Evolutionary conservation across 2,888 invertebrate species (phyloP).

Genomic region (Acleris sparsana): DNA sequence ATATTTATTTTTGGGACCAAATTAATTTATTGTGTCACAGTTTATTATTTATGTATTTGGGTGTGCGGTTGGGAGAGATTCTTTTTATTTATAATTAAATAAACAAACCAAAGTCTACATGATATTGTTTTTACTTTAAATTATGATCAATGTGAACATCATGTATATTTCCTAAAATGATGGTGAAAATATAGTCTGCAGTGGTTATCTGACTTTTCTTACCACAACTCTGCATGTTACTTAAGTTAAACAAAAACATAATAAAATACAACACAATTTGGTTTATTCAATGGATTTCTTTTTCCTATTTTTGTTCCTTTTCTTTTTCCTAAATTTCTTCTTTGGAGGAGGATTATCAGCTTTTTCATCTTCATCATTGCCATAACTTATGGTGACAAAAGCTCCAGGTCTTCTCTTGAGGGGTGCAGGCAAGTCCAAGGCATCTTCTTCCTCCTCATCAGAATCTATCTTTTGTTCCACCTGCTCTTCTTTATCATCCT

Average conservation of each 20-base stretch:
- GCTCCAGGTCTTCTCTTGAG: conserved; percentile 68
- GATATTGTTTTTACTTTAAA: conserved; percentile 70
- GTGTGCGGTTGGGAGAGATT: conserved; percentile 77
- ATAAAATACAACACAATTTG: conserved; percentile 34
- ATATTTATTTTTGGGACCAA: conserved; percentile 83
- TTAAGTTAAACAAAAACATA: conserved; percentile 15
- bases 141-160: conserved; percentile 61
- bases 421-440: conserved; percentile 40
- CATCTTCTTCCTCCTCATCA: conserved; percentile 47
- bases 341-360: conserved; percentile 50
- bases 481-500: conserved; percentile 37
- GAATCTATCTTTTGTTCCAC: conserved; percentile 47
- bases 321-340: conserved; percentile 68
- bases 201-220: conserved; percentile 57
- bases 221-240: conserved; percentile 9
- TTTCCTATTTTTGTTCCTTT: conserved; percentile 63
- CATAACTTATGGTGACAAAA: conserved; percentile 73
- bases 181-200: conserved; percentile 67
- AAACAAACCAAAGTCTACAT: conserved; percentile 83
- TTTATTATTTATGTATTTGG: conserved; percentile 74
- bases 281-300: conserved; percentile 46
- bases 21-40: conserved; percentile 80
- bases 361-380: conserved; percentile 53
- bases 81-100: conserved; percentile 81
- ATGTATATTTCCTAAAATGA: conserved; percentile 67